Evolutionary conservation across 2,888 invertebrate genomes (phyloP), one percentile per base, ranked within the genome.

Genomic region (Cactoblastis cactorum): DNA sequence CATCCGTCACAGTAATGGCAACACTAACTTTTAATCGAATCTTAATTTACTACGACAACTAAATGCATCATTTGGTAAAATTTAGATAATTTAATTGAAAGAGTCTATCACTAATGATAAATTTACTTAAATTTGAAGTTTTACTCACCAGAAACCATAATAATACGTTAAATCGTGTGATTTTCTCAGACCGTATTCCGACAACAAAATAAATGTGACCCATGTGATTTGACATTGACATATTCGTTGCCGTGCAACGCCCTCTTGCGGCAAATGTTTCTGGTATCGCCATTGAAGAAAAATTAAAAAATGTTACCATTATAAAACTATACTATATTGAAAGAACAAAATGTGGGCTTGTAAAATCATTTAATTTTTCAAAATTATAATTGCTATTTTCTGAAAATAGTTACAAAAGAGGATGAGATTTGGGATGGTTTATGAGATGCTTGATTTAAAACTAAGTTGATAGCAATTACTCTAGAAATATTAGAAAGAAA

Each of bases 281-380:
- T 52, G 65, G 80, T 80, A 76, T 80, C 75, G 80, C 80, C 77
- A 77, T 63, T 50, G 51, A 18, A 52, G 56, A 77, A 77, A 75
- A 72, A 64, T 12, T 28, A 17, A 43, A 52, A 54, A 53, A 65
- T 69, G 63, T 71, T 74, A 57, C 75, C 61, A 63, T 28, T 51
- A 24, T 32, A 0, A 2, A n/a, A n/a, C n/a, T n/a, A n/a, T n/a
- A n/a, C n/a, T n/a, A n/a, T n/a, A n/a, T n/a, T n/a, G n/a, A n/a
- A n/a, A n/a, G n/a, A n/a, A n/a, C n/a, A n/a, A n/a, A n/a, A n/a
- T n/a, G n/a, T n/a, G n/a, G n/a, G n/a, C n/a, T n/a, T n/a, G n/a
- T n/a, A n/a, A n/a, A n/a, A n/a, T n/a, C n/a, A n/a, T n/a, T n/a
- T n/a, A n/a, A n/a, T n/a, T n/a, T n/a, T n/a, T n/a, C n/a, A n/a